A percentile compares a stretch with the other conserved stretches of the same genome.
Conservation (phyloP, 2,888 invertebrate species). For the Psylliodes chrysocephalus region DNA sequence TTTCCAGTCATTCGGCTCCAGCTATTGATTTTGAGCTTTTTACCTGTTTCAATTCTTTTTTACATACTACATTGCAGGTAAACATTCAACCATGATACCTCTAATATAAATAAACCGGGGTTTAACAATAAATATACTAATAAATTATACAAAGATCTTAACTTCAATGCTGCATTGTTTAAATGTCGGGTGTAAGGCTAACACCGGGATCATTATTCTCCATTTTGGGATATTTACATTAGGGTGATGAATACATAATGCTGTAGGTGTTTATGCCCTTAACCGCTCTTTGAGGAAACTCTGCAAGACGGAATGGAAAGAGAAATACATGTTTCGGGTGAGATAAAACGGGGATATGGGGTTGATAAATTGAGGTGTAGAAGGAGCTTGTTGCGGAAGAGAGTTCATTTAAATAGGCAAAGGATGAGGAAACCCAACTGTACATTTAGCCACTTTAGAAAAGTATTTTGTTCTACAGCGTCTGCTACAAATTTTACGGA, state of each 20-base stretch:
- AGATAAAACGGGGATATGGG: constrained; percentile 12
- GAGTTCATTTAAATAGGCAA: constrained; percentile 13
- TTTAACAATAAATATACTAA: constrained; percentile 12
- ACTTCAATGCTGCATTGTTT: constrained; percentile 20
- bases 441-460: constrained; percentile 3
- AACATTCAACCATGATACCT: not conserved
- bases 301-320: constrained; percentile 5
- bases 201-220: constrained; percentile 28
- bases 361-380: constrained; percentile 12
- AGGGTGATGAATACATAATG: constrained; percentile 29
- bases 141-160: constrained; percentile 22
- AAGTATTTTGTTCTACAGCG: no score
- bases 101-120: not conserved
- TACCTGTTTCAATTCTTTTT: no score
- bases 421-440: not conserved
- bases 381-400: constrained; percentile 4
- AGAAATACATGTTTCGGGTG: constrained; percentile 4
- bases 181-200: constrained; percentile 8
- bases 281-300: constrained; percentile 26
- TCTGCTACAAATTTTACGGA: no score
- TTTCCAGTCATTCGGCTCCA: no score
- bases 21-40: no score
- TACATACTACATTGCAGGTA: no score
- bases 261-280: constrained; percentile 25
- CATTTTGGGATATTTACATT: constrained; percentile 34